Conservation (phyloP, 2,888 invertebrate species). For the Diaprepes abbreviatus region DNA sequence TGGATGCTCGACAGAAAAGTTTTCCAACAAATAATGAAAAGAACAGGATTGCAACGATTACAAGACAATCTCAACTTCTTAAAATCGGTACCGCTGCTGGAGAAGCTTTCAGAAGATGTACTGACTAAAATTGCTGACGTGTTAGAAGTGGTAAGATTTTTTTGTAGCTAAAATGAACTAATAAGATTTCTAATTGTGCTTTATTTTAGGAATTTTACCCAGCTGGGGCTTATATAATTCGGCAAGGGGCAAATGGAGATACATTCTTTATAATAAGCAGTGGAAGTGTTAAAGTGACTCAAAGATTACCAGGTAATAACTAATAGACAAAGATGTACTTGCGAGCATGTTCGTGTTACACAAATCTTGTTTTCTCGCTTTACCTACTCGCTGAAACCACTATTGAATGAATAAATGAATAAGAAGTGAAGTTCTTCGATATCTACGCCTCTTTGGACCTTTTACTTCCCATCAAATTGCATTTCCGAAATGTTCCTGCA, state of each 20-base stretch:
- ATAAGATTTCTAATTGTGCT: not conserved
- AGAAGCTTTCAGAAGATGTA: constrained; percentile 71
- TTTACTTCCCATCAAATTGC: too few species aligned
- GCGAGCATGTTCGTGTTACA: too few species aligned
- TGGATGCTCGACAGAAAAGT: constrained; percentile 79
- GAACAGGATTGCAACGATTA: constrained; percentile 76
- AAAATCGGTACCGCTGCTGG: constrained; percentile 74
- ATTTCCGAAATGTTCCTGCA: too few species aligned
- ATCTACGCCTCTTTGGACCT: too few species aligned
- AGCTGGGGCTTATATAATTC: constrained; percentile 74
- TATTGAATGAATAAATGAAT: too few species aligned
- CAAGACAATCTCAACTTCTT: constrained; percentile 78
- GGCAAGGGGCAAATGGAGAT: constrained; percentile 77
- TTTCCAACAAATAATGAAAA: constrained; percentile 81
- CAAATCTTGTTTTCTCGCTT: too few species aligned
- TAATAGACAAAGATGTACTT: too few species aligned
- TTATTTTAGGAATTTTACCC: constrained; percentile 73
- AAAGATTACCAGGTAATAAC: constrained; percentile 65
- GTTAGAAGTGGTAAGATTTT: constrained; percentile 75
- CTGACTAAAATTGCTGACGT: constrained; percentile 80
- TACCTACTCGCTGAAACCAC: too few species aligned
- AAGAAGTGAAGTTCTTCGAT: too few species aligned
- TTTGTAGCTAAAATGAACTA: constrained; percentile 2
- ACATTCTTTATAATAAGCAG: constrained; percentile 77
- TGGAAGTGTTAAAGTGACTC: constrained; percentile 72